Conservation (phyloP, 2,888 invertebrate species). For the Drosophila rellima region DNA sequence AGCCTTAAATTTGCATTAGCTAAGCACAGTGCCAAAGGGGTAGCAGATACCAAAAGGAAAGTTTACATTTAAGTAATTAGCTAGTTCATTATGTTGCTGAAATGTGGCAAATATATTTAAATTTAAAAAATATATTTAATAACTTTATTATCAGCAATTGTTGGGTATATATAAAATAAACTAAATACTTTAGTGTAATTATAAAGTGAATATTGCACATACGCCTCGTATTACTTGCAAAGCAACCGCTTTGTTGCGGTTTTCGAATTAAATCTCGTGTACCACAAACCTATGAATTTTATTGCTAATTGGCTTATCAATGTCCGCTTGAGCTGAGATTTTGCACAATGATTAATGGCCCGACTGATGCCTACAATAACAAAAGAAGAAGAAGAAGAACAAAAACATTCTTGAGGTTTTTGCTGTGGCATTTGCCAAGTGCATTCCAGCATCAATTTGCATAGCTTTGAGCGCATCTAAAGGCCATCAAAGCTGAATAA, state of each 20-base stretch:
- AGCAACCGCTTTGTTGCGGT: constrained; percentile 52
- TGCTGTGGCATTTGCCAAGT: constrained; percentile 44
- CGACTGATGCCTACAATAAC: background rate
- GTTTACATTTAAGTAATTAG: constrained; percentile 54
- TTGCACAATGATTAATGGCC: constrained; percentile 56
- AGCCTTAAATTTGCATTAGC: constrained; percentile 51
- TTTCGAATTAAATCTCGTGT: constrained; percentile 32
- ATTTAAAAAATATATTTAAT: constrained; percentile 1
- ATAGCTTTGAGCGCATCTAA: constrained; percentile 51
- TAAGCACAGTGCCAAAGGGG: background rate
- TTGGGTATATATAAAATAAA: background rate
- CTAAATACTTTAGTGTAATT: background rate
- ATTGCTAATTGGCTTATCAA: constrained; percentile 59
- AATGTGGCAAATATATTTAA: background rate
- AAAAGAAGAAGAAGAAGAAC: constrained; percentile 6
- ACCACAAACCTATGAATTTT: constrained; percentile 49
- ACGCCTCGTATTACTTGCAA: constrained; percentile 26
- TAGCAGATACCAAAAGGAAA: constrained; percentile 14
- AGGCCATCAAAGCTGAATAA: constrained; percentile 48
- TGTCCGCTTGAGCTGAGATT: constrained; percentile 39
- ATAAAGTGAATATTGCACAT: constrained; percentile 22
- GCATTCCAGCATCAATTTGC: constrained; percentile 67
- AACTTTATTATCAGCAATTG: background rate
- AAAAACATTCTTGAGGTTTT: constrained; percentile 45
- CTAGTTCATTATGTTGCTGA: constrained; percentile 49